A percentile compares a stretch with the other conserved stretches of the same genome.
phyloP scores from a whole-genome alignment of 2,888 invertebrate species.

The Pheosia gnoma region DNA sequence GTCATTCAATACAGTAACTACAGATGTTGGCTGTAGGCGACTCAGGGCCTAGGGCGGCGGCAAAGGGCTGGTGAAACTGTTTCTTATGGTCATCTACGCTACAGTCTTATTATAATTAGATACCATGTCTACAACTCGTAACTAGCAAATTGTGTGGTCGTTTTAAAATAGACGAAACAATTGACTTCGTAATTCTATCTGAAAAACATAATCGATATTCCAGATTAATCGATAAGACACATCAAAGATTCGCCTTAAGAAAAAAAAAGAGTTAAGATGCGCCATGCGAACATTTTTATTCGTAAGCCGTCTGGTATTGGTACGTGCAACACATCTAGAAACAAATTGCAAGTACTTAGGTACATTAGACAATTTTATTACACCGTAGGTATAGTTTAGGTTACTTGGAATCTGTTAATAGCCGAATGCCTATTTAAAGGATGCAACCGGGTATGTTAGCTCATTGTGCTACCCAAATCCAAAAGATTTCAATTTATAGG shows the following conservation, averaged over 20 bases:
- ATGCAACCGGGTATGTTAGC: neutral
- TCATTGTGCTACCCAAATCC: neutral
- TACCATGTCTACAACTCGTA: too few relatives aligned
- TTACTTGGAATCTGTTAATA: constrained; percentile 13
- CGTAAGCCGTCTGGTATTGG: constrained; percentile 53
- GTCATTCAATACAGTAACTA: too few relatives aligned
- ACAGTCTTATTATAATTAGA: too few relatives aligned
- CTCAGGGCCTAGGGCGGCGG: too few relatives aligned
- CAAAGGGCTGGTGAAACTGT: too few relatives aligned
- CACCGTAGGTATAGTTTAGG: constrained; percentile 18
- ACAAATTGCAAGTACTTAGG: constrained; percentile 14
- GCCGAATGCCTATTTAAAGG: neutral
- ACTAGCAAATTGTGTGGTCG: neutral
- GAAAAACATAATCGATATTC: neutral
- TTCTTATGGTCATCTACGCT: too few relatives aligned
- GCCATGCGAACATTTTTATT: constrained; percentile 42
- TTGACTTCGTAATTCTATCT: neutral
- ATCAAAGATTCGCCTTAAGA: constrained; percentile 38
- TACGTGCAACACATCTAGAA: constrained; percentile 42
- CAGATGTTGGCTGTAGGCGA: too few relatives aligned
- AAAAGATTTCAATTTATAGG: neutral
- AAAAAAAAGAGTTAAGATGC: constrained; percentile 42
- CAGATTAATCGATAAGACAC: constrained; percentile 4
- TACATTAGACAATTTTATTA: constrained; percentile 30
- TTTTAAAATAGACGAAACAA: neutral